A percentile compares a stretch with the other conserved stretches of the same genome.
These are phyloP conservation scores for Cyanoramphus novaezelandiae DNA, from an alignment of 2,113 vertebrate species.

Conservation along the genomic window DNA sequence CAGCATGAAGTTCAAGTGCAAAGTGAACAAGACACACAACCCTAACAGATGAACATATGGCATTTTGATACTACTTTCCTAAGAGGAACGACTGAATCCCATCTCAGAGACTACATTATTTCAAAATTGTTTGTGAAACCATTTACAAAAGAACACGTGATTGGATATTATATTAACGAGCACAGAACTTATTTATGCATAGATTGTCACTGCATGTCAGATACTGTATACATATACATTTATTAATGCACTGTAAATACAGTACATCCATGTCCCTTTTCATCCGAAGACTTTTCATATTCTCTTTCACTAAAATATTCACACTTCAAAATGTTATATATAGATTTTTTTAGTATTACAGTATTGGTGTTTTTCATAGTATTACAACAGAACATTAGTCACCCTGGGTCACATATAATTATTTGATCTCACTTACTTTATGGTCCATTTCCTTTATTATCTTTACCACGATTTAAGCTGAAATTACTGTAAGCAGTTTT, in stretches of 20 bases:
- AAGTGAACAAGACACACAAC: neutral
- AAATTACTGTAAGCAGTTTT: constrained; percentile 23
- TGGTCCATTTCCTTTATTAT: neutral
- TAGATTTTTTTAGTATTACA: neutral
- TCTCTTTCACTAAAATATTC: neutral
- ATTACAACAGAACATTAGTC: neutral
- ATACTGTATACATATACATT: neutral
- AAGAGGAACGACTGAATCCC: neutral
- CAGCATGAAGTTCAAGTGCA: neutral
- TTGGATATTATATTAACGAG: neutral
- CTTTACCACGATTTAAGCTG: constrained; percentile 28
- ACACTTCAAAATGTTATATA: neutral
- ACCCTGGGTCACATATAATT: neutral
- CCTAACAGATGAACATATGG: accelerated
- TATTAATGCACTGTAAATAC: neutral
- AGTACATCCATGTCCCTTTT: neutral
- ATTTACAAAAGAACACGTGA: neutral
- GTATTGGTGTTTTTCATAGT: neutral
- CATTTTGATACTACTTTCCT: neutral
- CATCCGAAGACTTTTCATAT: neutral
- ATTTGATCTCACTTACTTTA: neutral
- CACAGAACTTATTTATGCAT: neutral
- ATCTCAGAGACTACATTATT: neutral
- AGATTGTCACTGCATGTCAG: neutral
- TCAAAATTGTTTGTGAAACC: neutral